phyloP scores from a whole-genome alignment of 2,113 vertebrate species.

The Pygoscelis adeliae region DNA sequence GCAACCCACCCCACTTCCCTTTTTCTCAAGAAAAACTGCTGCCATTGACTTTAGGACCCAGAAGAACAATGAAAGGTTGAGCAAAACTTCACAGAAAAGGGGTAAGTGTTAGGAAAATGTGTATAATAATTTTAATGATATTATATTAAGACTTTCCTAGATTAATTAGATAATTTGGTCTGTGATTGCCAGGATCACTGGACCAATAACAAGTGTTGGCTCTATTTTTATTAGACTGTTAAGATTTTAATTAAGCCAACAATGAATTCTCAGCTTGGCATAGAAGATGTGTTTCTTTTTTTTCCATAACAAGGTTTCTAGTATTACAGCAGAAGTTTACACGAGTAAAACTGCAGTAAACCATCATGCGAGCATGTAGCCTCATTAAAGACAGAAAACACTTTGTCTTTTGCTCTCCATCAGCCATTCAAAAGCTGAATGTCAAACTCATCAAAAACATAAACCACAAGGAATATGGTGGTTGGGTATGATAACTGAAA shows the following conservation, averaged over 20 bases:
- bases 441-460: neutral
- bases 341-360: neutral
- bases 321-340: neutral
- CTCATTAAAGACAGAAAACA: neutral
- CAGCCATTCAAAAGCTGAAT: neutral
- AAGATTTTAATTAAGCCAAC: neutral
- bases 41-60: neutral
- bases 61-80: neutral
- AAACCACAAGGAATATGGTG: neutral
- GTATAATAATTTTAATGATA: neutral
- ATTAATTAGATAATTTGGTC: neutral
- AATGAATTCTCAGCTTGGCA: neutral
- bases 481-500: neutral
- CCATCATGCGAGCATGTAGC: neutral
- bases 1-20: neutral
- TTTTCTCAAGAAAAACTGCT: neutral
- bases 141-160: neutral
- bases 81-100: neutral
- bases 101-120: neutral
- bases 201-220: neutral
- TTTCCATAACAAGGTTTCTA: neutral
- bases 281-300: neutral
- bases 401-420: neutral
- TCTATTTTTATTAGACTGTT: neutral
- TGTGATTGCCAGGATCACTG: neutral